Conservation (phyloP, 2,888 invertebrate genomes). For the Laspeyria flexula region DNA sequence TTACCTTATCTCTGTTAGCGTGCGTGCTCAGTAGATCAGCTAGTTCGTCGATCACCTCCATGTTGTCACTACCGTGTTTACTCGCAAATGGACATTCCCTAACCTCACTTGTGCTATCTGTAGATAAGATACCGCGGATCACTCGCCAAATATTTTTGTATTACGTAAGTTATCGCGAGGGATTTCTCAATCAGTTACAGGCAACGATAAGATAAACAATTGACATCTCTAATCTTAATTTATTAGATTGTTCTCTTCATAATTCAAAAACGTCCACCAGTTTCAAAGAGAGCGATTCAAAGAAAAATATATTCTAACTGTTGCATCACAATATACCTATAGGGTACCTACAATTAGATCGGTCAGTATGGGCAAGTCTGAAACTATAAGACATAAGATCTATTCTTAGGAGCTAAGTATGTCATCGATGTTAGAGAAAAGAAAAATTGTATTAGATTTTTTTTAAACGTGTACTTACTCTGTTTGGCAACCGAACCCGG, state of each 20-base stretch:
- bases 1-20: constrained; percentile 92
- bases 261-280: neutral
- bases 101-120: constrained; percentile 10
- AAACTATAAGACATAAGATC: no score
- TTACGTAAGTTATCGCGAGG: constrained; percentile 28
- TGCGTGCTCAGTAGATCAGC: constrained; percentile 90
- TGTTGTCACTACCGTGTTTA: constrained; percentile 30
- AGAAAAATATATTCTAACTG: no score
- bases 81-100: constrained; percentile 19
- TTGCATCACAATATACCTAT: no score
- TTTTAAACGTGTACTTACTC: no score
- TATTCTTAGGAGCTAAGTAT: no score
- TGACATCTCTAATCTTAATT: constrained; percentile 33
- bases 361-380: no score
- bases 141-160: constrained; percentile 5
- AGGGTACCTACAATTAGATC: no score
- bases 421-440: no score
- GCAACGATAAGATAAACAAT: constrained; percentile 11
- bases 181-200: neutral
- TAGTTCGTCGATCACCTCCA: constrained; percentile 77
- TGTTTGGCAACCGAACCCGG: no score
- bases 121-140: constrained; percentile 27
- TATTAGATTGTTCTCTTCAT: constrained; percentile 11
- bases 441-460: no score
- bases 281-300: no score